Evolutionary conservation across 2,888 invertebrate species (phyloP), one percentile per base, ranked within the genome.

Genomic region (Mylabris sibirica): DNA sequence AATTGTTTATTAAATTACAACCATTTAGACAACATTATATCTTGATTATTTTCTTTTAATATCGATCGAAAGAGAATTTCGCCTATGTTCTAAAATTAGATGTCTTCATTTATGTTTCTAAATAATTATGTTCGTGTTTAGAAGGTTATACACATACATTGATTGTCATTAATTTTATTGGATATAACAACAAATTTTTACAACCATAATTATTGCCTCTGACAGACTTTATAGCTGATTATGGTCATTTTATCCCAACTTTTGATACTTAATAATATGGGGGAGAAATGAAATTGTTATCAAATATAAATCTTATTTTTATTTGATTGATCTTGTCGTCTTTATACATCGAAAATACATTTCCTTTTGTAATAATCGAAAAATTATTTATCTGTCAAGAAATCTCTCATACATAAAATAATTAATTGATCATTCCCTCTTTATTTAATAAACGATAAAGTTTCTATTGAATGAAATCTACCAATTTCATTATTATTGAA

Each of bases 1-100:
- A 49, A 49, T 20, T 49, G 49, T 49, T 44, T 57, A 24, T 57
- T 24, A 57, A 57, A 57, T 57, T 53, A 53, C 49, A 22, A 53
- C 49, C 22, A 53, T 53, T 53, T 53, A 53, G 12, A 53, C 0
- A 44, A 17, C 44, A 44, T 44, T 44, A 44, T 30, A 6, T 38
- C 34, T 34, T 34, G 34, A 34, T 44, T 2, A 11, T 44, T 44
- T 17, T 41, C 3, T 41, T n/a, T n/a, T 12, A n/a, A 44, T 44
- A 44, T 44, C 17, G 44, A 8, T 44, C n/a, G n/a, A 44, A 30
- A 6, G 30, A 30, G 30, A 30, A 30, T 30, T 30, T 30, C 30
- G 30, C 30, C 8, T 30, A 8, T 30, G 4, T 30, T 30, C 30
- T 30, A 30, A 30, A 30, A 3, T 30, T 30, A 8, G 30, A 30